A percentile compares a stretch with the other conserved stretches of the same genome.
phyloP scores from a whole-genome alignment of 2,888 invertebrate genomes.

The Aelia acuminata region DNA sequence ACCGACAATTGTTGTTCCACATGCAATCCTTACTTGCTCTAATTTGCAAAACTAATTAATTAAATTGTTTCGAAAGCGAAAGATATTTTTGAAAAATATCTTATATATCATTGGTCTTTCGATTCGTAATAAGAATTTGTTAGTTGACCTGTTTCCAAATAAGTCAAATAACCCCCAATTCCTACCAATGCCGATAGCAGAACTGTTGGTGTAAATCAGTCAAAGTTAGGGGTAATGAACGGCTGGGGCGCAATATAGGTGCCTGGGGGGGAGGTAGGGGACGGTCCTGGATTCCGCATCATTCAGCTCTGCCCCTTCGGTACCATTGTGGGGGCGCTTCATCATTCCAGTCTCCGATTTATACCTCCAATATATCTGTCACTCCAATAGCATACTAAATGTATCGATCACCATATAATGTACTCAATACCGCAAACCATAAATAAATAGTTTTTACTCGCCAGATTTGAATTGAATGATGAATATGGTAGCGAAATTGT shows the following conservation, averaged over 20 bases:
- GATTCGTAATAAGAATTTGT: neutral
- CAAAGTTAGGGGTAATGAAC: conserved; percentile 21
- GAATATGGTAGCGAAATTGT: too few species aligned
- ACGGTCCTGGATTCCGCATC: conserved; percentile 2
- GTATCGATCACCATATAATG: neutral
- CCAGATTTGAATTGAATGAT: too few species aligned
- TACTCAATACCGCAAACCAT: neutral
- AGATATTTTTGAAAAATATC: too few species aligned
- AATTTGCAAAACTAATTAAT: too few species aligned
- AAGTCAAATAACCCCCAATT: neutral
- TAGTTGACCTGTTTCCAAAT: neutral
- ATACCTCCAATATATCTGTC: conserved; percentile 33
- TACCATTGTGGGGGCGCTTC: conserved; percentile 28
- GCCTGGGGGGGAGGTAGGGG: conserved; percentile 5
- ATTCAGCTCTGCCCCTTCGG: conserved; percentile 25
- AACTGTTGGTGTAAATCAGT: conserved; percentile 43
- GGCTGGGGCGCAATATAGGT: conserved; percentile 20
- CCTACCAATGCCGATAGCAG: neutral
- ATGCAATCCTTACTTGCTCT: too few species aligned
- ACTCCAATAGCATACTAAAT: neutral
- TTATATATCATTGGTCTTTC: neutral
- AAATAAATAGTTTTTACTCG: too few species aligned
- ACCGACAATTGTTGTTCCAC: too few species aligned
- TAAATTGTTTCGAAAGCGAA: too few species aligned
- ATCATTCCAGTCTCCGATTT: conserved; percentile 5